These are phyloP conservation scores for Emydocephalus ijimae DNA, from an alignment of 2,113 vertebrate genomes.

Conservation along the genomic window DNA sequence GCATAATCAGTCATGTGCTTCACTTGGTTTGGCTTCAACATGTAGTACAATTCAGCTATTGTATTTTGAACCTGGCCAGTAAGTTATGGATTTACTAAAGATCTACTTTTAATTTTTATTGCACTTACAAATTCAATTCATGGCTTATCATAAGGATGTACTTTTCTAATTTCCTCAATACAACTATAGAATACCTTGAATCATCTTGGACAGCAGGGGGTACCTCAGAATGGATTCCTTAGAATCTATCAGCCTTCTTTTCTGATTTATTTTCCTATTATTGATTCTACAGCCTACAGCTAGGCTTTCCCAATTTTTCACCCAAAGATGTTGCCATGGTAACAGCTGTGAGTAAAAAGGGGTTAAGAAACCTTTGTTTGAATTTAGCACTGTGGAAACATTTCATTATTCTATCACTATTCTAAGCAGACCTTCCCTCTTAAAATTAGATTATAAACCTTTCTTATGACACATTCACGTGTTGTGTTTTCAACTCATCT, in stretches of 20 bases:
- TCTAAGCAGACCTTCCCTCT: neutral
- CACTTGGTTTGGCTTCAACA: neutral
- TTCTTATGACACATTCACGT: neutral
- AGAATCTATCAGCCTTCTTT: conserved; percentile 16
- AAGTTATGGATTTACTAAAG: neutral
- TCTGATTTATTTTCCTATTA: conserved; percentile 30
- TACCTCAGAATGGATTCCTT: neutral
- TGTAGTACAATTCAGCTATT: neutral
- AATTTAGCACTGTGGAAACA: conserved; percentile 19
- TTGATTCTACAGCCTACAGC: conserved; percentile 38
- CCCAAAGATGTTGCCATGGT: conserved; percentile 56
- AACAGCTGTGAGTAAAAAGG: conserved; percentile 24
- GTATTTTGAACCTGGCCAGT: neutral
- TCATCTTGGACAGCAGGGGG: neutral
- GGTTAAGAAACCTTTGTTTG: neutral
- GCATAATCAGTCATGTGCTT: neutral
- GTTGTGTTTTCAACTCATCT: neutral
- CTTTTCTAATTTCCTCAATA: neutral
- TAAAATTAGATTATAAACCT: neutral
- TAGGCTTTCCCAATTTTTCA: conserved; percentile 40
- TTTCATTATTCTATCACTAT: accelerated
- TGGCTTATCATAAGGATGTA: neutral
- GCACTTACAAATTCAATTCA: neutral
- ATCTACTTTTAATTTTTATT: neutral
- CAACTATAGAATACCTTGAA: accelerated